Conservation (phyloP, 1,140 invertebrate species). For the Fopius arisanus region DNA sequence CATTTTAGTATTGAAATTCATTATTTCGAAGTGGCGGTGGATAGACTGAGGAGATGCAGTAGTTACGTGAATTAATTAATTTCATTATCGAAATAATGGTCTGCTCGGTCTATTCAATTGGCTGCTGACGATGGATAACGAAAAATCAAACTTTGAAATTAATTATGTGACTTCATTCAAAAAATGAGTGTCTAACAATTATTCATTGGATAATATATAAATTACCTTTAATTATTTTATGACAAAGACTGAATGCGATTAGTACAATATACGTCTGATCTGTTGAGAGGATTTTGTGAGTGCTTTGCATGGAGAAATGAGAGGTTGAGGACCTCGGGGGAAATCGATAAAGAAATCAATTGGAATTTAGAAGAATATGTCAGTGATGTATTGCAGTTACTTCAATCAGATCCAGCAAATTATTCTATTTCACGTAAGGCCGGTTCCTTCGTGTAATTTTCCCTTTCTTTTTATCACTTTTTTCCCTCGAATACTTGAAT, state of each 20-base stretch:
- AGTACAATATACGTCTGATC: slow-evolving; percentile 46
- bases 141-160: background rate
- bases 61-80: too few relatives aligned
- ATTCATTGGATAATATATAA: background rate
- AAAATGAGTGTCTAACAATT: background rate
- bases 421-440: background rate
- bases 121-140: background rate
- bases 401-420: background rate
- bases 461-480: background rate
- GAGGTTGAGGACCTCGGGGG: background rate
- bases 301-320: background rate
- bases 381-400: too few relatives aligned
- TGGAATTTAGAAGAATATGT: too few relatives aligned
- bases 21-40: background rate
- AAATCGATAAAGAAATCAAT: background rate
- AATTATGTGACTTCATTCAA: background rate
- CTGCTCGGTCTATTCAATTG: background rate
- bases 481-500: background rate
- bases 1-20: background rate
- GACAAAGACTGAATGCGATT: slow-evolving; percentile 60
- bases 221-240: slow-evolving; percentile 45
- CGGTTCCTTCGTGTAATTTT: background rate
- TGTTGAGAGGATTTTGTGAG: background rate
- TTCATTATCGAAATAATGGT: background rate
- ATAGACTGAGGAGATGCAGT: background rate